These are phyloP conservation scores for Latrodectus geometricus DNA, from an alignment of 1,140 invertebrate genomes.

Conservation along the genomic window DNA sequence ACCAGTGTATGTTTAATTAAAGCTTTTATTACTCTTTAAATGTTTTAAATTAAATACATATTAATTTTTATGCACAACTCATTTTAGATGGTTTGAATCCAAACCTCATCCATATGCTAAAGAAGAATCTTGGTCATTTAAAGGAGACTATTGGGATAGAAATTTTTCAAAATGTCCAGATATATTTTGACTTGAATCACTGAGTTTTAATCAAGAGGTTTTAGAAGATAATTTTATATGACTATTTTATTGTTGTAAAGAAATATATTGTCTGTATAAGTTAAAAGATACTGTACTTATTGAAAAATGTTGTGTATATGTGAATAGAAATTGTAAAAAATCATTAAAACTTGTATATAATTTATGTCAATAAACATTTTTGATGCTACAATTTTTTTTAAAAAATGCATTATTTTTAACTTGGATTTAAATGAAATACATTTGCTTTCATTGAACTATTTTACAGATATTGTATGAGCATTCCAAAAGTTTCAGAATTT, in stretches of 20 bases:
- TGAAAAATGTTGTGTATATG: conserved; percentile 18
- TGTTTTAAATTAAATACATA: conserved; percentile 14
- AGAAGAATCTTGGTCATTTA: conserved; percentile 89
- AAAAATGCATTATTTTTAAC: too few species aligned
- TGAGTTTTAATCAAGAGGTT: conserved; percentile 7
- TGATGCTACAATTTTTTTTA: too few species aligned
- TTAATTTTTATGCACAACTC: neutral
- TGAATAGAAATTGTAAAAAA: conserved; percentile 22
- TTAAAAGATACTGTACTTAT: conserved; percentile 13
- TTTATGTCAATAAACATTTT: neutral
- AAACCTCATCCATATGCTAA: conserved; percentile 82
- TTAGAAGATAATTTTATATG: conserved; percentile 46
- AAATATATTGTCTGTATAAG: conserved; percentile 1
- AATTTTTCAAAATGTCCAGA: conserved; percentile 79
- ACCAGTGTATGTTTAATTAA: conserved; percentile 67
- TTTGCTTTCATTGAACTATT: too few species aligned
- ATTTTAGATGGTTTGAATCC: conserved; percentile 85
- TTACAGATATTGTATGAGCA: too few species aligned
- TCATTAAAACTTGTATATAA: conserved; percentile 16
- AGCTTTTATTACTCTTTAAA: neutral
- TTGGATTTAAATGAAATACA: too few species aligned
- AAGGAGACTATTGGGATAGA: conserved; percentile 87
- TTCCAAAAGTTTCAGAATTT: too few species aligned
- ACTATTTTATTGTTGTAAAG: conserved; percentile 7
- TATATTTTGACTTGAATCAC: conserved; percentile 75